Base-by-base conservation (phyloP, 2,888 invertebrate species). In the Drosophila emarginata region DNA sequence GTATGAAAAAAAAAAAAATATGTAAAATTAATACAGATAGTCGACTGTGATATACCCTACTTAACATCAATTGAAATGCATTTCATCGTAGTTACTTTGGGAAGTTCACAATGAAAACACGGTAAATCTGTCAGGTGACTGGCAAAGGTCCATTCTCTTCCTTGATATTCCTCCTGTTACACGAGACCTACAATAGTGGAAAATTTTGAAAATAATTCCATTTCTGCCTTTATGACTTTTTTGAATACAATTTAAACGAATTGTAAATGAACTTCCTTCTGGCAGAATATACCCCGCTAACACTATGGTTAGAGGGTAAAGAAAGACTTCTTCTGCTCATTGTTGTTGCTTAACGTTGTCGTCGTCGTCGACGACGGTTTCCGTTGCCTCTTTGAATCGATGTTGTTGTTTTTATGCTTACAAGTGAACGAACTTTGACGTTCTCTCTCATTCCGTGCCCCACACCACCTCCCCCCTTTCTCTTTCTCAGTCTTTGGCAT, bases 401-500 rank as follows among this genome's bases (percentile, higher is more conserved):
- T 77, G 72, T 66, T 76, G 77, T 73, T 83, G 76, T 61, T 64
- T 82, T 81, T 77, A 71, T 82, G 80, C 80, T 84, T 80, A 82
- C 82, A 82, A 80, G 84, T 84, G 84, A 82, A 82, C 84, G 82
- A 82, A 81, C 82, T 82, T 82, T 82, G 84, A 81, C 81, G 81
- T 68, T 28, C 36, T 32, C 14, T 7, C 28, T 5, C 62, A 45
- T 45, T 14, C 62, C 36, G 53, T 28, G 39, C 37, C 61, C 14
- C 15, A 6, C 14, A 6, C 39, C 14, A 39, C 4, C 14, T 14
- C 39, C 39, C 4, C 11, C 18, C 15, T 14, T 6, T 40, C 54
- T 18, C 36, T 40, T 45, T n/a, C 28, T 14, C 52, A 23, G 18
- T 26, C 14, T 9, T 15, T 18, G 7, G 9, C 50, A 32, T 53